Evolutionary conservation across 2,113 vertebrate species (phyloP).

Genomic region (Bufo bufo): DNA sequence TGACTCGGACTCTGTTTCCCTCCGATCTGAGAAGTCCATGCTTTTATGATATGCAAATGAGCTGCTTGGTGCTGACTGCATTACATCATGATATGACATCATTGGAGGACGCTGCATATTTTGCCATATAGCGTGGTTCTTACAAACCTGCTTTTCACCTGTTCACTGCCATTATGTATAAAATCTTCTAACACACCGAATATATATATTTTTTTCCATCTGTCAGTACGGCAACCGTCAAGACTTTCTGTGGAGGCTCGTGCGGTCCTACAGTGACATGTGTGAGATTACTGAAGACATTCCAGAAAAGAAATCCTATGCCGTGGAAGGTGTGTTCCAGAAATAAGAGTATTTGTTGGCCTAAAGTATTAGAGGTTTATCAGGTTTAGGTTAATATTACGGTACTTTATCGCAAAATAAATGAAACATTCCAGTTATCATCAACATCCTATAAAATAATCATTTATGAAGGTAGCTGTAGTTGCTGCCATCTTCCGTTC

Average conservation of each 20-base stretch:
- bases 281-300: conserved; percentile 72
- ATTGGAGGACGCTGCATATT: too few relatives aligned
- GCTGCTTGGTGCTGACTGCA: too few relatives aligned
- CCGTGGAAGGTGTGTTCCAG: conserved; percentile 72
- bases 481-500: too few relatives aligned
- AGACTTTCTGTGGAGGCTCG: conserved; percentile 91
- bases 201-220: not conserved
- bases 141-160: not conserved
- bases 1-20: too few relatives aligned
- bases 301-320: conserved; percentile 79
- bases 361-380: too few relatives aligned
- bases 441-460: too few relatives aligned
- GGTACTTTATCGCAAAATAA: not conserved
- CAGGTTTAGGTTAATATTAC: not conserved
- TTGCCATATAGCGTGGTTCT: not conserved
- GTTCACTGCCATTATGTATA: not conserved
- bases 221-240: conserved; percentile 76
- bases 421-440: not conserved
- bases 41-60: too few relatives aligned
- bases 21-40: too few relatives aligned
- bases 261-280: conserved; percentile 89
- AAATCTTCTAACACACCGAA: not conserved
- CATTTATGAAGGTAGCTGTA: too few relatives aligned
- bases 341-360: not conserved
- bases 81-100: too few relatives aligned